These are phyloP conservation scores for Chamaea fasciata DNA, from an alignment of 2,113 vertebrate species.

Conservation along the genomic window DNA sequence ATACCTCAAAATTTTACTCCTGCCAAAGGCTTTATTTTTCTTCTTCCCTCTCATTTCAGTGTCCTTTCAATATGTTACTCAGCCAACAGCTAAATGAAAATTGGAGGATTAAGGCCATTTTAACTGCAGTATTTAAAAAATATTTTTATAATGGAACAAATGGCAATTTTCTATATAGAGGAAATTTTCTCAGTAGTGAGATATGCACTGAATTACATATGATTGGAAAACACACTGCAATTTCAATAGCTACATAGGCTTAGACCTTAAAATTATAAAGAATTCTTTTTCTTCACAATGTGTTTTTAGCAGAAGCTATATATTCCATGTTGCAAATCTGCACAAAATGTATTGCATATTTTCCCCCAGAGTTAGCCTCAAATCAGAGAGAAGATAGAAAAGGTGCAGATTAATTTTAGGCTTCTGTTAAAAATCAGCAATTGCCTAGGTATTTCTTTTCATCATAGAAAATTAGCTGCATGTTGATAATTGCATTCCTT, in stretches of 20 bases:
- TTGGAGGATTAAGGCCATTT: not conserved
- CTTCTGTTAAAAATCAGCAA: slow-evolving; percentile 12
- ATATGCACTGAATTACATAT: not conserved
- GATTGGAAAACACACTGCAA: not conserved
- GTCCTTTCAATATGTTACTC: not conserved
- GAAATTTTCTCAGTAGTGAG: not conserved
- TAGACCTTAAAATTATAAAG: not conserved
- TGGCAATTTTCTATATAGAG: not conserved
- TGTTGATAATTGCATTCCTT: slow-evolving; percentile 35
- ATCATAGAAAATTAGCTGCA: slow-evolving; percentile 37
- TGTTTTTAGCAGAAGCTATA: not conserved
- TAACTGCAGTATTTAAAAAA: not conserved
- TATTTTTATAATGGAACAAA: not conserved
- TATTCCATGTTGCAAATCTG: not conserved
- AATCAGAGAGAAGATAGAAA: not conserved
- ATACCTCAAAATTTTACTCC: not conserved
- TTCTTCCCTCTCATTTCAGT: not conserved
- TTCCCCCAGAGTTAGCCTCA: not conserved
- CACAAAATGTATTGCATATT: not conserved
- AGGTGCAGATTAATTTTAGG: not conserved
- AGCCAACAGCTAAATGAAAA: not conserved
- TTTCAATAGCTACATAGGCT: not conserved
- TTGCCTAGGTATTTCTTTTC: not conserved
- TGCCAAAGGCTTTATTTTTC: not conserved
- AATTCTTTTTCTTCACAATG: not conserved